A percentile compares a stretch with the other conserved stretches of the same genome.
These are phyloP conservation scores for Lithophane leautieri DNA, from an alignment of 2,888 invertebrate species.

Conservation along the genomic window DNA sequence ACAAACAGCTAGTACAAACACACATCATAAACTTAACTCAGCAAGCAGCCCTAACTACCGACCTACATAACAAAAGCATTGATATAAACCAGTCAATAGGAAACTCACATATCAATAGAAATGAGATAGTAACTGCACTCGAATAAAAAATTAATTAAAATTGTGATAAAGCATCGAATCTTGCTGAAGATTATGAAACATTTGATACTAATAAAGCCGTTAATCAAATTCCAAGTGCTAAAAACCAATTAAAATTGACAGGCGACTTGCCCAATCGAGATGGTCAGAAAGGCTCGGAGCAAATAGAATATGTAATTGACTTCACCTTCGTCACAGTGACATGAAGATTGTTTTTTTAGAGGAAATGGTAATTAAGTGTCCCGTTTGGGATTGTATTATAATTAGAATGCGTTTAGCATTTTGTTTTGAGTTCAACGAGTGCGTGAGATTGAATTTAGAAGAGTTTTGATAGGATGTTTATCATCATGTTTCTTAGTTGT, in stretches of 20 bases:
- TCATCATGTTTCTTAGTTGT: no score
- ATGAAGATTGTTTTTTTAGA: constrained; percentile 73
- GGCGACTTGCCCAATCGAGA: constrained; percentile 77
- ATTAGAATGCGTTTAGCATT: constrained; percentile 57
- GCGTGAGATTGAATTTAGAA: constrained; percentile 34
- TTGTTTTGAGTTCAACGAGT: constrained; percentile 42
- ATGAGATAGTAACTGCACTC: constrained; percentile 74
- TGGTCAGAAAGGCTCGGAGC: constrained; percentile 74
- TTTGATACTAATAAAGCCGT: constrained; percentile 63
- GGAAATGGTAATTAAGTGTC: constrained; percentile 69
- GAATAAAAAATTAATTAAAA: constrained; percentile 80
- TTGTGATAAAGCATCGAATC: constrained; percentile 64
- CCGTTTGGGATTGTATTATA: constrained; percentile 55
- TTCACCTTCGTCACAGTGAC: constrained; percentile 77
- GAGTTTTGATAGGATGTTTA: neutral
- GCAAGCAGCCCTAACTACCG: constrained; percentile 63
- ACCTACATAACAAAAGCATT: constrained; percentile 80
- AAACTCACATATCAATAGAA: constrained; percentile 72
- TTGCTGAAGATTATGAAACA: constrained; percentile 59
- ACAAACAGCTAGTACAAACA: constrained; percentile 12
- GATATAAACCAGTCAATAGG: constrained; percentile 71
- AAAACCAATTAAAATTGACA: constrained; percentile 84
- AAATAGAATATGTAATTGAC: constrained; percentile 80
- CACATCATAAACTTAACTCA: constrained; percentile 2
- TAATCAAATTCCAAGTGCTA: constrained; percentile 74